Base-by-base conservation (phyloP, 2,888 invertebrate genomes). In the Rhimphoctona megacephalus region DNA sequence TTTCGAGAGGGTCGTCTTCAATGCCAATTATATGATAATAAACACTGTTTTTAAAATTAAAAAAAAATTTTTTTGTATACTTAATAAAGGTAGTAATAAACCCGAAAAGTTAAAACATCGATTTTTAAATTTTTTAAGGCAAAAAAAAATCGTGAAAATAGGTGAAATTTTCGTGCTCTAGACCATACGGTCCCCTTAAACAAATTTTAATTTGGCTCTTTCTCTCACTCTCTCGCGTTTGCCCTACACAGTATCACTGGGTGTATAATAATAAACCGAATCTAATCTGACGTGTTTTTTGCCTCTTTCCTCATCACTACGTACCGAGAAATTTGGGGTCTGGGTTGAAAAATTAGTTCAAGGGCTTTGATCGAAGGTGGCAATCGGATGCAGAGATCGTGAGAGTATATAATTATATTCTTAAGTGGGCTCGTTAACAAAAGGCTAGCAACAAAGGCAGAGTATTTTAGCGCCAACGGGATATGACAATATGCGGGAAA, bases 401-500 rank as follows among this genome's bases (percentile, higher is more conserved):
- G 52, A 79, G 74, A 79, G 74, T n/a, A n/a, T n/a, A n/a, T 74
- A 57, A 77, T 80, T 74, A 66, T 52, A 33, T 36, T 43, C 73
- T 57, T 52, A 46, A 25, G 33, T 54, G n/a, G n/a, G 64, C 66
- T 72, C 64, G 52, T 25, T 22, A 43, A 67, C 14, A 46, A 25
- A 43, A 72, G 36, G n/a, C n/a, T 46, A 72, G 39, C 67, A 30
- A 78, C 67, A 73, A 84, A 52, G 64, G 54, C 14, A 4, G 69
- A 66, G 54, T 22, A 76, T 82, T 74, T 82, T 70, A 81, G 76
- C 80, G 52, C 67, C 77, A 69, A 39, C 49, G 17, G 30, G 19
- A 74, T 30, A 76, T 73, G 74, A 85, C 82, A 82, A 83, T 83
- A 43, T 77, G 72, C 52, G 52, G 46, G 30, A 25, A 49, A 43